Conservation (phyloP, 2,888 invertebrate genomes). For the Eremobia ochroleuca region DNA sequence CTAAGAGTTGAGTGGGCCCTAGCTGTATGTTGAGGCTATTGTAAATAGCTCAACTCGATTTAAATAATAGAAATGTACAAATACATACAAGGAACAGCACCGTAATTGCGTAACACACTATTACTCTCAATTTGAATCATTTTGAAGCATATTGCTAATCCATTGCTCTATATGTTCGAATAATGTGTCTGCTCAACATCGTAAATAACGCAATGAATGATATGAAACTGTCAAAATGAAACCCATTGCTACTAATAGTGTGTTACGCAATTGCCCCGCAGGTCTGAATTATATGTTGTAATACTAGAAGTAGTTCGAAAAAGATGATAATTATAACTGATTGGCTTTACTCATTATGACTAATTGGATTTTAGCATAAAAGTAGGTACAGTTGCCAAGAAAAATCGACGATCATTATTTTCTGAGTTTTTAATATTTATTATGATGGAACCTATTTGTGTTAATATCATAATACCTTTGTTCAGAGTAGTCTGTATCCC, state of each 20-base stretch:
- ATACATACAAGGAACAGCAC: neutral
- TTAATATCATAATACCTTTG: neutral
- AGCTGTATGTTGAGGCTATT: neutral
- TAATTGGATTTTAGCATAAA: conserved; percentile 14
- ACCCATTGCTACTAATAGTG: no score
- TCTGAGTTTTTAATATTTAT: neutral
- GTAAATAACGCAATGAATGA: no score
- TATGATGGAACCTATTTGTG: neutral
- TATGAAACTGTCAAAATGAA: no score
- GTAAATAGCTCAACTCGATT: conserved; percentile 18
- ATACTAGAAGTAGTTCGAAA: neutral
- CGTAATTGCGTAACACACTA: no score
- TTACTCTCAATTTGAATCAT: no score
- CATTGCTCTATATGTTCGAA: no score
- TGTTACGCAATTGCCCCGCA: no score
- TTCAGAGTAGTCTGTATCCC: neutral
- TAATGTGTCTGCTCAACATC: no score
- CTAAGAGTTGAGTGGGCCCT: conserved; percentile 3
- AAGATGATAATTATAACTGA: conserved; percentile 17
- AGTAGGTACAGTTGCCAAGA: neutral
- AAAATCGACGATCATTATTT: neutral
- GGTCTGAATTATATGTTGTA: neutral
- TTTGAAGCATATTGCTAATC: no score
- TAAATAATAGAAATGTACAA: conserved; percentile 15
- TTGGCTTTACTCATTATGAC: conserved; percentile 25